Conservation (phyloP, 2,797 vertebrate genomes). For the Fistularia tabacaria region DNA sequence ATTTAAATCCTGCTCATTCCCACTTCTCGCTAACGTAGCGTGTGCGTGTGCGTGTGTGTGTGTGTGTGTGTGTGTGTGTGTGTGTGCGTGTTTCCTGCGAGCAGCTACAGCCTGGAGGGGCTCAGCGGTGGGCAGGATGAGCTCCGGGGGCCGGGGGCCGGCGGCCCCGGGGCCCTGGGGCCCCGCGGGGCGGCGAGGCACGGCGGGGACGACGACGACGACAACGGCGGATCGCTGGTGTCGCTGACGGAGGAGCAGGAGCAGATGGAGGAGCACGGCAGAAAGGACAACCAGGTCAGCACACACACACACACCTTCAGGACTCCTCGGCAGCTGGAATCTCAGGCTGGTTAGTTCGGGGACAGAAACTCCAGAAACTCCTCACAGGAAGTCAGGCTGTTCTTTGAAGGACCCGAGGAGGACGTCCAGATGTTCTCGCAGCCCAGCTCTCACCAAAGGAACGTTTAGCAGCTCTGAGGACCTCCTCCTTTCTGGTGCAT, state of each 20-base stretch:
- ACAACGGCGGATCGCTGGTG: constrained; percentile 81
- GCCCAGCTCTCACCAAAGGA: too few species aligned
- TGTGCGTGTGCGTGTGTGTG: constrained; percentile 4
- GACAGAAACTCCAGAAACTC: too few species aligned
- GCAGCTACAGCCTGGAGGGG: constrained; percentile 94
- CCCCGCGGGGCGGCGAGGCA: constrained; percentile 61
- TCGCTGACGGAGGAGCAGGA: constrained; percentile 86
- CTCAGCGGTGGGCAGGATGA: constrained; percentile 76
- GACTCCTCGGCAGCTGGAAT: too few species aligned
- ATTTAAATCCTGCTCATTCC: constrained; percentile 62
- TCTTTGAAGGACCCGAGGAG: too few species aligned
- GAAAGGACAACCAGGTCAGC: constrained; percentile 77
- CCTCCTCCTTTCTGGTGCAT: too few species aligned
- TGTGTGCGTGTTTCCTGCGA: neutral
- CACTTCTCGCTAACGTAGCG: constrained; percentile 40
- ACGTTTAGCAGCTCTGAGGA: too few species aligned
- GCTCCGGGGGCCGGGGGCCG: constrained; percentile 65
- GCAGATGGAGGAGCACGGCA: constrained; percentile 72
- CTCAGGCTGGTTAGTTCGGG: too few species aligned
- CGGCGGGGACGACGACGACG: constrained; percentile 77
- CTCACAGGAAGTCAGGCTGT: too few species aligned
- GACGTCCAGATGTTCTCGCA: too few species aligned
- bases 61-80: too few species aligned
- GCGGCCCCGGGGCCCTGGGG: constrained; percentile 63
- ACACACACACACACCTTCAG: constrained; percentile 4